A percentile compares a stretch with the other conserved stretches of the same genome.
Evolutionary conservation across 2,113 vertebrate genomes (phyloP).

Genomic region (Sarotherodon lohbergeri): DNA sequence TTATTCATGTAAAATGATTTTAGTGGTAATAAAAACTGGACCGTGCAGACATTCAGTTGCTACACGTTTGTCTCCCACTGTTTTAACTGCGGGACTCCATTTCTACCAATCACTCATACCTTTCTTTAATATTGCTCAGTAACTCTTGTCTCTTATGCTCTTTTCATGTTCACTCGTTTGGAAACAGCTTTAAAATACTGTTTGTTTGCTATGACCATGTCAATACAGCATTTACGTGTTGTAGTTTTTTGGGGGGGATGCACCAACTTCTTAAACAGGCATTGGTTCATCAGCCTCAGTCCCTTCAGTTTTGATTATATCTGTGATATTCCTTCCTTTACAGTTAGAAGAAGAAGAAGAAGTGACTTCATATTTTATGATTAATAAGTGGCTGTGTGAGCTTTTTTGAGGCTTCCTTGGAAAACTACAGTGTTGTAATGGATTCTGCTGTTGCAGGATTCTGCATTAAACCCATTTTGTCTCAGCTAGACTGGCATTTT

Average conservation of each 20-base stretch:
- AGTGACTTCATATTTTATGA: not conserved
- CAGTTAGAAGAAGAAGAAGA: not conserved
- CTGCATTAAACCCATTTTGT: not conserved
- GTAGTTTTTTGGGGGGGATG: not conserved
- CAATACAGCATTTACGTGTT: not conserved
- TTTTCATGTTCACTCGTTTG: not conserved
- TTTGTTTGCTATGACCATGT: not conserved
- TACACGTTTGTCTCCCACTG: not conserved
- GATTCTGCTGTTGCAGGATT: not conserved
- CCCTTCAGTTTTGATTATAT: not conserved
- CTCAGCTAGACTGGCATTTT: not conserved
- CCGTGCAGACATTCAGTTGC: not conserved
- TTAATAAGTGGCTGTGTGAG: not conserved
- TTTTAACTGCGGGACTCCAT: not conserved
- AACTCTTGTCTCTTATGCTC: not conserved
- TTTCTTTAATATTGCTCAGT: not conserved
- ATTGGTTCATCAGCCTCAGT: not conserved
- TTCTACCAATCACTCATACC: not conserved
- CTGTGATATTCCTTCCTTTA: not conserved
- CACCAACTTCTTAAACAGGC: not conserved
- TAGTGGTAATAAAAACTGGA: not conserved
- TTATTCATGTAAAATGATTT: constrained; percentile 3
- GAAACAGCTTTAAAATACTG: not conserved
- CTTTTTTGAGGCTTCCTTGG: not conserved
- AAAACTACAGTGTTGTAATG: not conserved